These are phyloP conservation scores for Gorilla gorilla DNA, from an alignment of 2,113 vertebrate species.

Conservation along the genomic window DNA sequence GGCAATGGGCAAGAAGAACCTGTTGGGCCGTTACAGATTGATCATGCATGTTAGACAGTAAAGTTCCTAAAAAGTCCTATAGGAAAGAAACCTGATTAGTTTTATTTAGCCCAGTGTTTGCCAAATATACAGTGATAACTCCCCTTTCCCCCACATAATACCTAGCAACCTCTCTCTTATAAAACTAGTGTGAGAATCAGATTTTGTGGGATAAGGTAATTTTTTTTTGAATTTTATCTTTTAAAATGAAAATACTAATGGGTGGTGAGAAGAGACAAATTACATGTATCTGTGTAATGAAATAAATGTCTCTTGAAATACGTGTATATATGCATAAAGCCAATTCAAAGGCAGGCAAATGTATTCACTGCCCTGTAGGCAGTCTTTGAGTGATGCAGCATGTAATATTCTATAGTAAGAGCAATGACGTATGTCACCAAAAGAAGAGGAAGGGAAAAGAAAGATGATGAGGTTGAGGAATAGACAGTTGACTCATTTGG, in stretches of 20 bases:
- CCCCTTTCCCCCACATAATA: background rate
- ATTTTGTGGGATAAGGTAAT: background rate
- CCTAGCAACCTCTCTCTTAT: background rate
- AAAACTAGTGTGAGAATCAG: background rate
- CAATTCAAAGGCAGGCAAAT: background rate
- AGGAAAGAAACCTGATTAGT: background rate
- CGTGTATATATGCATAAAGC: background rate
- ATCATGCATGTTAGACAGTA: background rate
- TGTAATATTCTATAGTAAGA: background rate
- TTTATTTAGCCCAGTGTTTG: constrained; percentile 6
- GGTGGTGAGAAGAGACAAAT: background rate
- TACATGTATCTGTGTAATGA: background rate
- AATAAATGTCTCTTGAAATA: background rate
- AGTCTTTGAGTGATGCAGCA: background rate
- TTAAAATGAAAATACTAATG: constrained; percentile 10
- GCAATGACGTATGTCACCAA: background rate
- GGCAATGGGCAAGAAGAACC: too few relatives aligned
- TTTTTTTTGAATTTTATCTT: background rate
- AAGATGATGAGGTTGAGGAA: background rate
- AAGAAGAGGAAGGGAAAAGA: background rate
- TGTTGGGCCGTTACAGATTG: background rate
- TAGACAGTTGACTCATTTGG: background rate
- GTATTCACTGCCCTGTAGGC: background rate
- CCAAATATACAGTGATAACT: background rate
- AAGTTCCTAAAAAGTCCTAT: background rate